Evolutionary conservation across 2,888 invertebrate genomes (phyloP).

Genomic region (Agrilus biguttatus): DNA sequence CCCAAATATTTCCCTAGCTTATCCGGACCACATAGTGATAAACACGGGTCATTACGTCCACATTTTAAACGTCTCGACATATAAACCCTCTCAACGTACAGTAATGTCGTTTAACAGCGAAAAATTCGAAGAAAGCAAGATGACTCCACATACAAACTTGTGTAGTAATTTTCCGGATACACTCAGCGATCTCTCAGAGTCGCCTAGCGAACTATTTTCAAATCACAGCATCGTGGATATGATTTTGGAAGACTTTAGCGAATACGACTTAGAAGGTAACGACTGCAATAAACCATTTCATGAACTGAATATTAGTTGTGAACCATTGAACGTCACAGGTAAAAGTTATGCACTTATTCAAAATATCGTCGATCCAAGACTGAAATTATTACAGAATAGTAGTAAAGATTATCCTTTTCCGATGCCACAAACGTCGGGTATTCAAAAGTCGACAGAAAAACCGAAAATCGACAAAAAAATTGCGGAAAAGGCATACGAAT

Average conservation of each 20-base stretch:
- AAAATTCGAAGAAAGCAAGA: conserved; percentile 19
- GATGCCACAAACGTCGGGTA: conserved; percentile 22
- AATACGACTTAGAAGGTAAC: conserved; percentile 30
- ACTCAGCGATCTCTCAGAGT: conserved; percentile 28
- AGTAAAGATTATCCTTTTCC: conserved; percentile 27
- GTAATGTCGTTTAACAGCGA: conserved; percentile 14
- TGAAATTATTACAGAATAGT: conserved; percentile 25
- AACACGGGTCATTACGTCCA: conserved; percentile 32
- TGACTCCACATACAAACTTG: conserved; percentile 8
- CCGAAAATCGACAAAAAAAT: conserved; percentile 32
- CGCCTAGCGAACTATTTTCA: conserved; percentile 25
- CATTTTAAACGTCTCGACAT: conserved; percentile 26
- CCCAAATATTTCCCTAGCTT: conserved; percentile 27
- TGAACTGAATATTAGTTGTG: conserved; percentile 32
- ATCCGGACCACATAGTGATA: conserved; percentile 29
- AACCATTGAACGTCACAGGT: conserved; percentile 31
- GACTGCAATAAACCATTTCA: conserved; percentile 32
- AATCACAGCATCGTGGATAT: conserved; percentile 28
- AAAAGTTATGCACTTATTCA: conserved; percentile 30
- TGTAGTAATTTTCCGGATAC: conserved; percentile 20
- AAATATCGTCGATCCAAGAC: conserved; percentile 28
- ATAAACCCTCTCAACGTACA: conserved; percentile 18
- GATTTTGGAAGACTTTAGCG: conserved; percentile 31
- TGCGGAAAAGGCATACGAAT: conserved; percentile 70
- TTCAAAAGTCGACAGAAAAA: conserved; percentile 19